These are phyloP conservation scores for Pseudachorutes palmiensis DNA, from an alignment of 1,140 invertebrate species.

Conservation along the genomic window DNA sequence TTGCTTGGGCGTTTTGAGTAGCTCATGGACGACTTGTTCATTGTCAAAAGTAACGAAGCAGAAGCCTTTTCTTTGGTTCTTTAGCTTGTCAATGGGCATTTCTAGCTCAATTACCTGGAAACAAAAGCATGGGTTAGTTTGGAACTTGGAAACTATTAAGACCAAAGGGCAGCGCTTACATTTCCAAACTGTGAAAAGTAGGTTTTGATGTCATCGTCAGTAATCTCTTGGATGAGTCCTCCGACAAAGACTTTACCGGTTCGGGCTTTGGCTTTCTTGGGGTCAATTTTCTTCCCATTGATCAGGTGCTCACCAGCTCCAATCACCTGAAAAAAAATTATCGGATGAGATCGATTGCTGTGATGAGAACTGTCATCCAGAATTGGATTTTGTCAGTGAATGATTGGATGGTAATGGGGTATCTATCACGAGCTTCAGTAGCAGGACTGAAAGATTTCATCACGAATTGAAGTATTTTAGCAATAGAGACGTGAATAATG, in stretches of 20 bases:
- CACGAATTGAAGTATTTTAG: neutral
- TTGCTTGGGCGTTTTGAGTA: slow-evolving; percentile 83
- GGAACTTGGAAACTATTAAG: slow-evolving; percentile 15
- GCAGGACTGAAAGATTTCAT: slow-evolving; percentile 25
- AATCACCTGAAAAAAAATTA: slow-evolving; percentile 51
- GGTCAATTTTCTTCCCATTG: slow-evolving; percentile 88
- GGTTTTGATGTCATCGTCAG: slow-evolving; percentile 84
- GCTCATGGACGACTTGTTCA: slow-evolving; percentile 80
- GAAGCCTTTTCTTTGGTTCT: slow-evolving; percentile 90
- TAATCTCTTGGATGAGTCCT: slow-evolving; percentile 76
- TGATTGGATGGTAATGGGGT: slow-evolving; percentile 22
- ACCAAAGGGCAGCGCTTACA: slow-evolving; percentile 51
- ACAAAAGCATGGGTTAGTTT: slow-evolving; percentile 33
- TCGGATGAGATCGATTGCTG: neutral
- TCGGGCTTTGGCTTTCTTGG: slow-evolving; percentile 86
- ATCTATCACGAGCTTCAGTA: slow-evolving; percentile 18
- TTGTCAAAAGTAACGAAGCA: slow-evolving; percentile 93
- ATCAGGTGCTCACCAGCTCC: slow-evolving; percentile 76
- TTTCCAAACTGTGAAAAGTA: slow-evolving; percentile 85
- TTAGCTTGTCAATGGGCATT: slow-evolving; percentile 92
- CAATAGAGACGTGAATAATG: neutral
- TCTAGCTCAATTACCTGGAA: slow-evolving; percentile 82
- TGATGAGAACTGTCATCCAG: neutral
- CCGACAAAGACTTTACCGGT: slow-evolving; percentile 93
- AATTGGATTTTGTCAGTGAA: slow-evolving; percentile 9